Percentiles rank a stretch among this genome's conserved stretches.
phyloP scores from a whole-genome alignment of 2,888 invertebrate genomes.

The Agrochola macilenta region DNA sequence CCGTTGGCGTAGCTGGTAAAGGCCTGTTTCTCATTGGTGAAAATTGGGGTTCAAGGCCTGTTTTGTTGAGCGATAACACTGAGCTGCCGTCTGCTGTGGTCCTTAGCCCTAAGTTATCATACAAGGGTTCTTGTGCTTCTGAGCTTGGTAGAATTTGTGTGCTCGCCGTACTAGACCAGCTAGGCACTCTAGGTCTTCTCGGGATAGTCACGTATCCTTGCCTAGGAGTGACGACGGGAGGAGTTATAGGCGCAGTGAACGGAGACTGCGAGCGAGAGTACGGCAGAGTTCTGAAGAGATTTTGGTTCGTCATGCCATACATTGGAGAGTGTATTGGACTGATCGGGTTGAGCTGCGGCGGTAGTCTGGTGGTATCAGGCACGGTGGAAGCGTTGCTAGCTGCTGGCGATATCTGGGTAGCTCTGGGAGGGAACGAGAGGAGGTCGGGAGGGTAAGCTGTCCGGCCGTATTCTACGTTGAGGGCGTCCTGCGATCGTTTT shows the following conservation, averaged over 20 bases:
- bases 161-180: constrained; percentile 94
- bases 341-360: constrained; percentile 90
- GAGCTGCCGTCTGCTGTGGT: constrained; percentile 97
- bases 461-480: constrained; percentile 90
- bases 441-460: constrained; percentile 95
- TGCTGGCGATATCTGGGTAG: constrained; percentile 94
- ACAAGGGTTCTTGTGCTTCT: constrained; percentile 94
- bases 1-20: constrained; percentile 91
- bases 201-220: constrained; percentile 97
- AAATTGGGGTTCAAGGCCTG: constrained; percentile 89
- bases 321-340: constrained; percentile 93
- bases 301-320: constrained; percentile 92
- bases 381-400: constrained; percentile 96
- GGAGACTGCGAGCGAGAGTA: constrained; percentile 95
- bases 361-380: constrained; percentile 92
- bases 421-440: constrained; percentile 94
- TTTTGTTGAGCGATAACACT: constrained; percentile 94
- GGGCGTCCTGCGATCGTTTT: constrained; percentile 89
- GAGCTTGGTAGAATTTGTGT: constrained; percentile 87
- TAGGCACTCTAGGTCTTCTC: constrained; percentile 94
- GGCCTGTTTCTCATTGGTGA: constrained; percentile 92
- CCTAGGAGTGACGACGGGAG: constrained; percentile 93
- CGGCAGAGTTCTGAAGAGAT: constrained; percentile 94
- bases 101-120: constrained; percentile 95
- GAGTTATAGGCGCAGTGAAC: constrained; percentile 91